Conservation (phyloP, 2,113 vertebrate species). For the Circaetus gallicus region DNA sequence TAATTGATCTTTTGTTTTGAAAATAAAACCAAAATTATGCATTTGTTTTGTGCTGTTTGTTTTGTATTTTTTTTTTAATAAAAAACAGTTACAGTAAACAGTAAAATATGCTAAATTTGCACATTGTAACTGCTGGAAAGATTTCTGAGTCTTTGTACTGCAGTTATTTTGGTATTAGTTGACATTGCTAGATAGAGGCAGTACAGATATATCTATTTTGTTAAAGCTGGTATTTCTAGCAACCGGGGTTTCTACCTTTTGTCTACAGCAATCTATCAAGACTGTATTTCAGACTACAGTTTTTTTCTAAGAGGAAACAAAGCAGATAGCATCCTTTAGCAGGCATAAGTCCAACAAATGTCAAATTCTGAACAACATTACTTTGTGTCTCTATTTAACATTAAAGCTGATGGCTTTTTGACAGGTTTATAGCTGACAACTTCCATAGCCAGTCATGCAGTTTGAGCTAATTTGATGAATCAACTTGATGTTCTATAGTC, state of each 20-base stretch:
- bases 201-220: not conserved
- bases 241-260: conserved; percentile 27
- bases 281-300: conserved; percentile 20
- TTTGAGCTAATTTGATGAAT: conserved; percentile 94
- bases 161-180: conserved; percentile 46
- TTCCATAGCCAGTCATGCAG: conserved; percentile 88
- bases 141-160: not conserved
- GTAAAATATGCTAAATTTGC: not conserved
- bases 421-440: conserved; percentile 89
- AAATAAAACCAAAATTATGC: not conserved
- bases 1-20: not conserved
- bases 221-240: conserved; percentile 42
- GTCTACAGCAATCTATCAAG: conserved; percentile 17
- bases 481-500: conserved; percentile 87
- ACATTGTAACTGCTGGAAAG: not conserved
- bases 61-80: not conserved
- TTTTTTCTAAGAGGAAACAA: conserved; percentile 66
- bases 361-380: conserved; percentile 80
- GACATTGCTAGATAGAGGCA: conserved; percentile 5
- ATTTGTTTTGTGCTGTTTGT: not conserved
- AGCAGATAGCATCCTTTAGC: conserved; percentile 74
- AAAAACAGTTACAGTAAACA: not conserved
- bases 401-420: conserved; percentile 85
- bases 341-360: conserved; percentile 78
- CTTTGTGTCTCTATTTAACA: conserved; percentile 89